Evolutionary conservation across 2,888 invertebrate genomes (phyloP).

Genomic region (Eurytoma adleriae): DNA sequence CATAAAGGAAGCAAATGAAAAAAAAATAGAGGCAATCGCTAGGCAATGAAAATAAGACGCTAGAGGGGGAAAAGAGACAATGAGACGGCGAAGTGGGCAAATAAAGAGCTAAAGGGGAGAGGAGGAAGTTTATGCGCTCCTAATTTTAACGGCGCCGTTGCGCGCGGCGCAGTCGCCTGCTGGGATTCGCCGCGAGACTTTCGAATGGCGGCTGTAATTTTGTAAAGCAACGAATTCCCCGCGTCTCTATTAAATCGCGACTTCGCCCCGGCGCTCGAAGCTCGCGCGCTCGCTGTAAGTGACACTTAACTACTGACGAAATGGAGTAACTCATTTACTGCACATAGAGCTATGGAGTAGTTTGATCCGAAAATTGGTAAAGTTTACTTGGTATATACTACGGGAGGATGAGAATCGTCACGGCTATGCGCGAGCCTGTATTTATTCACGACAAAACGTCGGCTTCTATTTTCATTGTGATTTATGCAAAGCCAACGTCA

Average conservation of each 20-base stretch:
- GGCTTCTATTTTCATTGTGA: too few relatives aligned
- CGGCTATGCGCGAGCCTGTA: too few relatives aligned
- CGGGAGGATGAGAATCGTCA: too few relatives aligned
- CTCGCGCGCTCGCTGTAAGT: neutral
- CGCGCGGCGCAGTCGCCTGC: slow-evolving; percentile 9
- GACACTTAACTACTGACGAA: slow-evolving; percentile 32
- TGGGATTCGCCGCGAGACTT: slow-evolving; percentile 32
- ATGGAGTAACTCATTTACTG: slow-evolving; percentile 49
- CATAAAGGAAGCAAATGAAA: too few relatives aligned
- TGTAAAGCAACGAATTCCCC: slow-evolving; percentile 41
- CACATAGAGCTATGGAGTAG: slow-evolving; percentile 45
- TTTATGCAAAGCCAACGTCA: too few relatives aligned
- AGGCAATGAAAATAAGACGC: too few relatives aligned
- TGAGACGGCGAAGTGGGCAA: neutral
- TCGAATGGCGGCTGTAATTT: slow-evolving; percentile 48
- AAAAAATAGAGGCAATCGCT: too few relatives aligned
- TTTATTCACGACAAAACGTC: too few relatives aligned
- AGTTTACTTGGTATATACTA: slow-evolving; percentile 23
- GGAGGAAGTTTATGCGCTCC: slow-evolving; percentile 43
- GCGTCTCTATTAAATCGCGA: slow-evolving; percentile 42
- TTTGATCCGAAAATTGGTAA: slow-evolving; percentile 52
- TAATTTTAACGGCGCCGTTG: slow-evolving; percentile 30
- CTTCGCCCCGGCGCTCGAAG: neutral
- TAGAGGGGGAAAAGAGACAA: too few relatives aligned
- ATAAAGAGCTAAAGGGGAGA: neutral